phyloP scores from a whole-genome alignment of 2,113 vertebrate species.

The Hippoglossus stenolepis region DNA sequence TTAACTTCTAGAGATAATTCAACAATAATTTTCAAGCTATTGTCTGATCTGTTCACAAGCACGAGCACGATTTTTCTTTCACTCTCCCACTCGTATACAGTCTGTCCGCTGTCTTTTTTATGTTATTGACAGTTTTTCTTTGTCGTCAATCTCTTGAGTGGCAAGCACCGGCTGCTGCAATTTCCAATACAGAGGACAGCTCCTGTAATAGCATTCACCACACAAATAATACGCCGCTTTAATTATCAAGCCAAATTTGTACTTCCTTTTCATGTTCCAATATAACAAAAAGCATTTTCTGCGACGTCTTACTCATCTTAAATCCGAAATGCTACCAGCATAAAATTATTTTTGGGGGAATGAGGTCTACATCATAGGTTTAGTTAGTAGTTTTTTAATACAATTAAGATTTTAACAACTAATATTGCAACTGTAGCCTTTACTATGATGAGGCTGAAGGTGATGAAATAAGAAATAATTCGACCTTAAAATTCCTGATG shows the following conservation, averaged over 20 bases:
- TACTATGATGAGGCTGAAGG: too few relatives aligned
- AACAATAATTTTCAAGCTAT: not conserved
- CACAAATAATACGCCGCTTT: conserved; percentile 47
- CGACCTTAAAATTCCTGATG: too few relatives aligned
- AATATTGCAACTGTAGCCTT: too few relatives aligned
- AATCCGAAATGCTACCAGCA: conserved; percentile 8
- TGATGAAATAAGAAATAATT: too few relatives aligned
- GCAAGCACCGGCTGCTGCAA: conserved; percentile 22
- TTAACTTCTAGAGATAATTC: not conserved
- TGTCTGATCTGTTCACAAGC: conserved; percentile 1
- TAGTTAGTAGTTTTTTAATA: too few relatives aligned
- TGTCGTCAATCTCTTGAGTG: conserved; percentile 52
- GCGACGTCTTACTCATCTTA: conserved; percentile 28
- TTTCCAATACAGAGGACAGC: conserved; percentile 58
- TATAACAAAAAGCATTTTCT: conserved; percentile 21
- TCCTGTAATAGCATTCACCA: conserved; percentile 64
- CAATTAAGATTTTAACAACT: too few relatives aligned
- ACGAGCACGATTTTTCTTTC: conserved; percentile 23
- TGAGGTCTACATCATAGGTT: too few relatives aligned
- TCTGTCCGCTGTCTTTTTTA: conserved; percentile 14
- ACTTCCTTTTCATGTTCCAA: conserved; percentile 47
- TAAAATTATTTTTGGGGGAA: not conserved
- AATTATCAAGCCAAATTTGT: conserved; percentile 48
- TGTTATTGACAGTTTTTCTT: conserved; percentile 53
- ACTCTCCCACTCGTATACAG: conserved; percentile 16